These are phyloP conservation scores for Polyommatus iphigenia DNA, from an alignment of 2,888 invertebrate genomes.

Conservation along the genomic window DNA sequence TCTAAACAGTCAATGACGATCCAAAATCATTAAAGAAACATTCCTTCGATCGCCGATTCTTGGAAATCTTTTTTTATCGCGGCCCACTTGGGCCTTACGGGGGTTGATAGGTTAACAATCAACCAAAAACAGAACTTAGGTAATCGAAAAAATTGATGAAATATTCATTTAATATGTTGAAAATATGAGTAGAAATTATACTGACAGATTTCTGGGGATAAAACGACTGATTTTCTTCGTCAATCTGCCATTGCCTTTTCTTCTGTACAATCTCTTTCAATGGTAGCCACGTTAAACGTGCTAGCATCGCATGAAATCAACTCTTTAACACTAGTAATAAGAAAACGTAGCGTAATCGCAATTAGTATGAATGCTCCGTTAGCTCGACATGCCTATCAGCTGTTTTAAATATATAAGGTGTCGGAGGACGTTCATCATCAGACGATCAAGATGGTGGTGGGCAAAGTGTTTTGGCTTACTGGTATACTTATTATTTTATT, in stretches of 20 bases:
- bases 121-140: too few relatives aligned
- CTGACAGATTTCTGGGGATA: not conserved
- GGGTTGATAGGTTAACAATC: too few relatives aligned
- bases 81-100: too few relatives aligned
- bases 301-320: not conserved
- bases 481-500: conserved; percentile 45
- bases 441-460: conserved; percentile 64
- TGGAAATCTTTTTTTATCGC: too few relatives aligned
- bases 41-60: too few relatives aligned
- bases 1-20: not conserved
- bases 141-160: too few relatives aligned
- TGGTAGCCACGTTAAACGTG: too few relatives aligned
- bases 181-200: not conserved
- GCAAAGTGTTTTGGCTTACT: conserved; percentile 64
- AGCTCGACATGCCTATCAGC: not conserved
- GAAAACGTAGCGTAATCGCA: not conserved
- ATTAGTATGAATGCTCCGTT: not conserved
- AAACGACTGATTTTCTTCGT: not conserved
- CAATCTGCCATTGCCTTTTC: too few relatives aligned
- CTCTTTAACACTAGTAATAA: not conserved
- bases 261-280: too few relatives aligned
- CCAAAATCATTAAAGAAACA: not conserved
- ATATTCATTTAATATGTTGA: too few relatives aligned
- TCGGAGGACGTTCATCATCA: conserved; percentile 42
- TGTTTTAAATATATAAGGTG: conserved; percentile 47